These are phyloP conservation scores for Falco biarmicus DNA, from an alignment of 2,797 vertebrate species.

Conservation along the genomic window DNA sequence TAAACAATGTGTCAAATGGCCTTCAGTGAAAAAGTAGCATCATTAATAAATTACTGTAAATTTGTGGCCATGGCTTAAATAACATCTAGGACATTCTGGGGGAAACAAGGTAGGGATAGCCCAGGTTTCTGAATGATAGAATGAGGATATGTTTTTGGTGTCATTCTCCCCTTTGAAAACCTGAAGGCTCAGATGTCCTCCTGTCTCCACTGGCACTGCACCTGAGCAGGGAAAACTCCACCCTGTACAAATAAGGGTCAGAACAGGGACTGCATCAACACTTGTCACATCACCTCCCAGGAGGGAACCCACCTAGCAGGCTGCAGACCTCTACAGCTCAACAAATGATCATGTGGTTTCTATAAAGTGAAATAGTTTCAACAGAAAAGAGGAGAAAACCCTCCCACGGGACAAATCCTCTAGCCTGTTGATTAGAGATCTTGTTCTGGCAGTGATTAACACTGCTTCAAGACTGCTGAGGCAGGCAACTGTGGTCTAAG, in stretches of 20 bases:
- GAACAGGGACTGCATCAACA: neutral
- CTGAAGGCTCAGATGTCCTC: neutral
- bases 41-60: neutral
- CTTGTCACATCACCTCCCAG: neutral
- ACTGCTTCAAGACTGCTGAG: neutral
- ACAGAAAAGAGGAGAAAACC: neutral
- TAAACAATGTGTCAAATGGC: neutral
- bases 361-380: neutral
- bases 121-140: neutral
- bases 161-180: neutral
- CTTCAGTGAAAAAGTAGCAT: neutral
- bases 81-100: neutral
- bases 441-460: neutral
- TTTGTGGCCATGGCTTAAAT: neutral
- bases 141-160: neutral
- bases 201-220: neutral
- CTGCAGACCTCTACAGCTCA: neutral
- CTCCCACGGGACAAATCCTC: neutral
- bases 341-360: neutral
- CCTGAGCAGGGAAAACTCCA: neutral
- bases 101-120: neutral
- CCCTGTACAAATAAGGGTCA: neutral
- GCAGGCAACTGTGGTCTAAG: neutral
- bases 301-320: neutral
- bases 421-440: neutral